phyloP scores from a whole-genome alignment of 2,888 invertebrate species.

The Pantelozetes paolii region DNA sequence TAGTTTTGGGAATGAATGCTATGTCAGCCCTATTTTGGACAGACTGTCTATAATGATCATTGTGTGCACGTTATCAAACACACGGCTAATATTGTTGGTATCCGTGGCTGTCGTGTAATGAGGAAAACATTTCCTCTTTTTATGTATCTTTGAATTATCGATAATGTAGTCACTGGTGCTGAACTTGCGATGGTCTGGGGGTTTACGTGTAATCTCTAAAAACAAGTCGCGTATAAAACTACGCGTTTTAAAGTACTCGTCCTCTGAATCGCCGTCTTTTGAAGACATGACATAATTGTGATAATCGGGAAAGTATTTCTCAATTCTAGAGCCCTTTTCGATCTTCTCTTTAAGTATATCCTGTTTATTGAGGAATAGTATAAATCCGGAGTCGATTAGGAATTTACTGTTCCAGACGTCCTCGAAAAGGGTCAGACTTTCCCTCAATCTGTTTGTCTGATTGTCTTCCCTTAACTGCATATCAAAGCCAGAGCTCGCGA shows the following conservation, averaged over 20 bases:
- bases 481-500: slow-evolving; percentile 75
- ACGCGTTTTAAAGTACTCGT: slow-evolving; percentile 65
- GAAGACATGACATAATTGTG: slow-evolving; percentile 44
- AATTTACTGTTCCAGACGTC: slow-evolving; percentile 74
- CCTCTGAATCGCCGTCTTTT: slow-evolving; percentile 55
- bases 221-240: slow-evolving; percentile 66
- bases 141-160: background rate
- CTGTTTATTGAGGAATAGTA: slow-evolving; percentile 77
- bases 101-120: slow-evolving; percentile 72
- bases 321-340: slow-evolving; percentile 62
- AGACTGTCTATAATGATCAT: slow-evolving; percentile 58
- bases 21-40: slow-evolving; percentile 38
- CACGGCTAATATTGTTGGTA: slow-evolving; percentile 66
- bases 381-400: slow-evolving; percentile 67
- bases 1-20: background rate
- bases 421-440: slow-evolving; percentile 67
- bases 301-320: slow-evolving; percentile 65
- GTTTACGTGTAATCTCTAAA: slow-evolving; percentile 55
- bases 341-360: slow-evolving; percentile 70
- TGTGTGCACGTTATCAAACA: slow-evolving; percentile 69
- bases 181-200: slow-evolving; percentile 33
- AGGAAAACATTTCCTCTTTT: slow-evolving; percentile 56
- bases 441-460: slow-evolving; percentile 65
- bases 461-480: slow-evolving; percentile 68
- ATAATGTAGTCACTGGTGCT: slow-evolving; percentile 30